Evolutionary conservation across 92 coral and sea anemone species (phyloP).

Genomic region (Plumapathes pennacea): DNA sequence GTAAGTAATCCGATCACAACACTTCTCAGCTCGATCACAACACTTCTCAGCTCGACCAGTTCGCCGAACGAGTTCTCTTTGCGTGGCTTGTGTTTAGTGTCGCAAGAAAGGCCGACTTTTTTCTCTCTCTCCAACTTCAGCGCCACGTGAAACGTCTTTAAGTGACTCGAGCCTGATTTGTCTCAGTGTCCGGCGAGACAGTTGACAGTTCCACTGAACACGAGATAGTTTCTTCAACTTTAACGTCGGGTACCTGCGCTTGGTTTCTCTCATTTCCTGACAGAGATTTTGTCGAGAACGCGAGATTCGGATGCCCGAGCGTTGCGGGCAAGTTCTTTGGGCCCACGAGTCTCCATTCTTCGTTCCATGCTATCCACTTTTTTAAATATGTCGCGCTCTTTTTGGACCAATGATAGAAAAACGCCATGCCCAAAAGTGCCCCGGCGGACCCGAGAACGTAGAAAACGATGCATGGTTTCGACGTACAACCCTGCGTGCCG

Average conservation of each 20-base stretch:
- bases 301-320: constrained; percentile 73
- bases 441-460: constrained; percentile 90
- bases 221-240: too few species aligned
- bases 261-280: constrained; percentile 12
- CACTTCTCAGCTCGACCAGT: too few species aligned
- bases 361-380: constrained; percentile 84
- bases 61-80: too few species aligned
- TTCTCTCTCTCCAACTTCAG: too few species aligned
- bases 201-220: too few species aligned
- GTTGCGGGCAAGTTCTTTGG: constrained; percentile 31
- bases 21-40: too few species aligned
- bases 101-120: too few species aligned
- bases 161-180: too few species aligned
- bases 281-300: constrained; percentile 53
- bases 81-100: too few species aligned
- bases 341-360: constrained; percentile 87
- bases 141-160: too few species aligned
- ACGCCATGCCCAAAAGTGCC: constrained; percentile 80
- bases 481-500: constrained; percentile 83
- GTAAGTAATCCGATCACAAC: too few species aligned
- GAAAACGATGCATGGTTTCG: constrained; percentile 92
- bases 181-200: too few species aligned
- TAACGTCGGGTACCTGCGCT: constrained; percentile 16
- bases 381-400: constrained; percentile 74
- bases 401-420: constrained; percentile 82